These are phyloP conservation scores for Acanthaster planci DNA, from an alignment of 35 echinoderm and acorn worm species.

Conservation along the genomic window DNA sequence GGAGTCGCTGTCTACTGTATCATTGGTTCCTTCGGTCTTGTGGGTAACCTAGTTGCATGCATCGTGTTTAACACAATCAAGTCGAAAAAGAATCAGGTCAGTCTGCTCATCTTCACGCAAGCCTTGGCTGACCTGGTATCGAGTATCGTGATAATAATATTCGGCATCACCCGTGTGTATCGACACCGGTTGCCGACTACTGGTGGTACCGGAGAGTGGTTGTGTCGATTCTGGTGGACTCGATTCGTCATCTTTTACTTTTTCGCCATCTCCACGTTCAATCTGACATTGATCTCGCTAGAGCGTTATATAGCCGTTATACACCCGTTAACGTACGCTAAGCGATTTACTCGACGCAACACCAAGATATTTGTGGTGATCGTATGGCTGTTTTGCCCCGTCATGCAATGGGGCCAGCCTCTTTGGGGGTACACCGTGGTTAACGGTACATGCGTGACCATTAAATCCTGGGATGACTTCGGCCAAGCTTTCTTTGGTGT, in stretches of 20 bases:
- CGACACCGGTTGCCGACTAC: constrained; percentile 19
- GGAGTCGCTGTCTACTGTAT: constrained; percentile 50
- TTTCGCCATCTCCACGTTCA: constrained; percentile 80
- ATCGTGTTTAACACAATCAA: constrained; percentile 57
- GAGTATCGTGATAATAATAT: constrained; percentile 56
- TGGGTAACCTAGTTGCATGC: constrained; percentile 55
- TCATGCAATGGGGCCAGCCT: constrained; percentile 56
- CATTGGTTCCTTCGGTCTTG: constrained; percentile 59
- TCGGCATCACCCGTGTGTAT: constrained; percentile 44
- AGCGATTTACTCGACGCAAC: constrained; percentile 49
- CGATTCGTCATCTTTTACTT: constrained; percentile 67
- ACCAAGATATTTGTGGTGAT: constrained; percentile 33
- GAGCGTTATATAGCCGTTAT: constrained; percentile 80
- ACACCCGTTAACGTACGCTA: constrained; percentile 66
- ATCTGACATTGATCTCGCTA: constrained; percentile 71
- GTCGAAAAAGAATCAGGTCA: constrained; percentile 59
- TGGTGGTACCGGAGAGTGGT: constrained; percentile 42
- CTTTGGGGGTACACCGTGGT: constrained; percentile 33
- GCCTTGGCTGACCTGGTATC: constrained; percentile 64
- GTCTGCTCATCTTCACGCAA: constrained; percentile 74
- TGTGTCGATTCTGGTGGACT: constrained; percentile 89
- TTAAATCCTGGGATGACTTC: constrained; percentile 44
- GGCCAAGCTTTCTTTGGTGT: constrained; percentile 53
- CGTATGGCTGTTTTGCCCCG: constrained; percentile 57
- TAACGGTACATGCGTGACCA: constrained; percentile 5